Percentiles rank a stretch among this genome's conserved stretches.
Evolutionary conservation across 2,888 invertebrate genomes (phyloP).

Genomic region (Caenorhabditis sinica): DNA sequence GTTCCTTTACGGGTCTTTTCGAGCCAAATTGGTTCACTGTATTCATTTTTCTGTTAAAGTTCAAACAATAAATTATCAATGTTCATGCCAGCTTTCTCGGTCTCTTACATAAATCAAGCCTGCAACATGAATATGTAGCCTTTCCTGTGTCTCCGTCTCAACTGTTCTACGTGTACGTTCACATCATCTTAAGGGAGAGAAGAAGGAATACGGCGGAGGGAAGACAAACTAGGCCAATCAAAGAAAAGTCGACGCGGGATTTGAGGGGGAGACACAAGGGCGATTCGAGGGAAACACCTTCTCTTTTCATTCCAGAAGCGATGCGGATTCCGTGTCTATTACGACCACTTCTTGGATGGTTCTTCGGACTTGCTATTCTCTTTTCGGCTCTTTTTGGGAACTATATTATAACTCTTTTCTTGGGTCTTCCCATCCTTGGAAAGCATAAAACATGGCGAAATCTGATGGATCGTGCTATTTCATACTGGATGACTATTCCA

Average conservation of each 20-base stretch:
- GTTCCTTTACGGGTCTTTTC: constrained; percentile 8
- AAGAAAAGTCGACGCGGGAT: constrained; percentile 21
- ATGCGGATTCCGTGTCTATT: constrained; percentile 61
- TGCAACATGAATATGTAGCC: constrained; percentile 9
- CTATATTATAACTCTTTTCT: constrained; percentile 81
- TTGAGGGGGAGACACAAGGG: constrained; percentile 48
- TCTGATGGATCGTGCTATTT: constrained; percentile 82
- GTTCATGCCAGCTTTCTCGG: neutral
- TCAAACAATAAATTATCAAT: constrained; percentile 12
- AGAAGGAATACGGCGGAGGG: constrained; percentile 24
- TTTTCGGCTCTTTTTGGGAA: constrained; percentile 78
- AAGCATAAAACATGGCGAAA: constrained; percentile 77
- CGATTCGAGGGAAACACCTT: constrained; percentile 55
- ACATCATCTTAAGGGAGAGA: constrained; percentile 19
- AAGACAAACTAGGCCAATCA: constrained; percentile 62
- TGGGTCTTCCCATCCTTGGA: constrained; percentile 76
- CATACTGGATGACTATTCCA: constrained; percentile 83
- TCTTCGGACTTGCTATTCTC: constrained; percentile 75
- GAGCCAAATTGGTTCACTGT: constrained; percentile 11
- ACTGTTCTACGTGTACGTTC: constrained; percentile 19
- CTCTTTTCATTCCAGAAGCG: constrained; percentile 16
- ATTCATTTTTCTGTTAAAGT: constrained; percentile 11
- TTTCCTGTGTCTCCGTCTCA: constrained; percentile 7
- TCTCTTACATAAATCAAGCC: neutral
- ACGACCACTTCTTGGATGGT: constrained; percentile 76